These are phyloP conservation scores for Seira ritae DNA, from an alignment of 2,888 invertebrate genomes.

Conservation along the genomic window DNA sequence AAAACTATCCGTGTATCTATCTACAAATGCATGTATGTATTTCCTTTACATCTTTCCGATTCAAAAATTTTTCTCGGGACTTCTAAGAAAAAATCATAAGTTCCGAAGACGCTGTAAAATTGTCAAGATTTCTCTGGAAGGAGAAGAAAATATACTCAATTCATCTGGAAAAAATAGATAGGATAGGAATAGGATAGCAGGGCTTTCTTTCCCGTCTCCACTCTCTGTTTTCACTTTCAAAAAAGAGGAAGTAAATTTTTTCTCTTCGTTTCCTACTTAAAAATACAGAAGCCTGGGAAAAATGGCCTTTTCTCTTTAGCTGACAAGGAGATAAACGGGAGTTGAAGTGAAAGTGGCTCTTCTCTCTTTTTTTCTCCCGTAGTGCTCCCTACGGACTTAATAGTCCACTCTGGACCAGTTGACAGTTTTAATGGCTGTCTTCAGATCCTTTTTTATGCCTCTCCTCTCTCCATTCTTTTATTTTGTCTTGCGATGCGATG, in stretches of 20 bases:
- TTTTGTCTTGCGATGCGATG: background rate
- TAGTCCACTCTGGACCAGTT: constrained; percentile 49
- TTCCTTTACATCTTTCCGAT: background rate
- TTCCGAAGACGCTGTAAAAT: background rate
- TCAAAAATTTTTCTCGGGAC: background rate
- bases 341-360: constrained; percentile 59
- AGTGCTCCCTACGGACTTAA: constrained; percentile 52
- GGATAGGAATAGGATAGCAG: no score
- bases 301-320: constrained; percentile 56
- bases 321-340: constrained; percentile 59
- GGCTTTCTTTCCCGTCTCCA: background rate
- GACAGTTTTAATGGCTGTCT: constrained; percentile 59
- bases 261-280: background rate
- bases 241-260: constrained; percentile 15
- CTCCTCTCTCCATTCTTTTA: background rate
- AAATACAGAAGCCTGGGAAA: constrained; percentile 22
- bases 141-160: background rate
- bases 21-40: no score
- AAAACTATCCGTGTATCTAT: no score
- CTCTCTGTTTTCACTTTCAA: constrained; percentile 2
- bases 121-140: background rate
- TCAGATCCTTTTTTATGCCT: constrained; percentile 29
- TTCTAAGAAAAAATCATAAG: background rate
- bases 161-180: constrained; percentile 7
- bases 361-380: constrained; percentile 17